Evolutionary conservation across 2,888 invertebrate species (phyloP), one percentile per base, ranked within the genome.

Genomic region (Andrena flavipes): DNA sequence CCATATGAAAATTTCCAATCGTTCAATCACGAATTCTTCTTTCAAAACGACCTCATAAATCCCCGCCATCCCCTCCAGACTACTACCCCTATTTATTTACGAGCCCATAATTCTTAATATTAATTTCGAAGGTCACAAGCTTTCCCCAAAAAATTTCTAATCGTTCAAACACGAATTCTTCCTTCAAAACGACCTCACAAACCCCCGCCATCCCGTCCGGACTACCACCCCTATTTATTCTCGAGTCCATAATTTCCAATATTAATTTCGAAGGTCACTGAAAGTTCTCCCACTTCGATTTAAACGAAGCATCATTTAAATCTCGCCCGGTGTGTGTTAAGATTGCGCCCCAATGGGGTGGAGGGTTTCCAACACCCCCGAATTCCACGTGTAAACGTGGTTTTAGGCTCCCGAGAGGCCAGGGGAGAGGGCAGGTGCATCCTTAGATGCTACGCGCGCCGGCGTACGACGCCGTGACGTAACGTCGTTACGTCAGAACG

Each of bases 401-500:
- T 10, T 48, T 35, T 35, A 51, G n/a, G 23, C 6, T n/a, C 0
- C 2, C 10, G 20, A 42, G 56, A 54, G 29, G 20, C 6, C 20
- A 5, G 42, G 5, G 13, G 60, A 59, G 35, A 51, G n/a, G 60
- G 7, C 51, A 71, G 59, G 49, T 68, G 67, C 76, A 82, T 76
- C 16, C 23, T 10, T 48, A 10, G 49, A 69, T 65, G 8, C 8
- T 67, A 67, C 29, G 74, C 26, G 85, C 83, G 85, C 78, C 84
- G 83, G 83, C 82, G 76, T 82, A 73, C 60, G 69, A 56, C 54
- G 73, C 23, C 35, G 65, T 90, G 91, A 91, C 91, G 91, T 90
- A 90, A 88, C 74, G 76, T 4, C 0, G 51, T 90, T 90, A 90
- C 90, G 91, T 91, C 90, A 90, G 85, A 82, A 68, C 71, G 69